phyloP scores from a whole-genome alignment of 1,140 invertebrate species.

The Procambarus virginalis region DNA sequence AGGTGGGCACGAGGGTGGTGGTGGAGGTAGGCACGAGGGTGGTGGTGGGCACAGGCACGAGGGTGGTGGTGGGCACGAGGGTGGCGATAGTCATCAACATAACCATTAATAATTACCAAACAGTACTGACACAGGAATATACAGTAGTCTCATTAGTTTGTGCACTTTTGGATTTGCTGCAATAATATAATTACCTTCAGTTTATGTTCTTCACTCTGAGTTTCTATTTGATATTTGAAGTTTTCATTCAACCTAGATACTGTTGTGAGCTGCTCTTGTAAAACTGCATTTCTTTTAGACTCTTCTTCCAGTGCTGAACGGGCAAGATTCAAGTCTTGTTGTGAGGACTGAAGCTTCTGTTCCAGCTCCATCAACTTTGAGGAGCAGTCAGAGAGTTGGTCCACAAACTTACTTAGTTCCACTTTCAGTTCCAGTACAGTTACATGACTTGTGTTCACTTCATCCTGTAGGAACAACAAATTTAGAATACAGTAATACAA shows the following conservation, averaged over 20 bases:
- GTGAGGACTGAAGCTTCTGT: not conserved
- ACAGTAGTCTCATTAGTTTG: not conserved
- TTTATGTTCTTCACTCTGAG: conserved; percentile 17
- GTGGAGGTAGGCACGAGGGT: no score
- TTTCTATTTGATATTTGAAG: not conserved
- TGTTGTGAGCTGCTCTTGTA: not conserved
- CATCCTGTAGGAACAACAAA: not conserved
- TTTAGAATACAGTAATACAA: no score
- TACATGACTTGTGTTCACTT: not conserved
- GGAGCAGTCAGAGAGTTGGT: not conserved
- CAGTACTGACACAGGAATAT: no score
- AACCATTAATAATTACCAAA: no score
- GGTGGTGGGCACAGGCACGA: no score
- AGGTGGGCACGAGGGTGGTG: no score
- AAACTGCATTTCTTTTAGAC: not conserved
- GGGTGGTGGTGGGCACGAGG: no score
- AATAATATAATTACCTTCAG: not conserved
- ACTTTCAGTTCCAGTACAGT: not conserved
- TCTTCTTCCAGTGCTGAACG: not conserved
- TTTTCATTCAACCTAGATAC: conserved; percentile 6
- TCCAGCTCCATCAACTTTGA: not conserved
- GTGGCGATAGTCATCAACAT: no score
- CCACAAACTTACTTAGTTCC: not conserved
- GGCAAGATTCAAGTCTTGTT: not conserved
- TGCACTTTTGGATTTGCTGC: not conserved